These are phyloP conservation scores for Actinernus sp. DNA, from an alignment of 92 coral and sea anemone genomes.

Conservation along the genomic window DNA sequence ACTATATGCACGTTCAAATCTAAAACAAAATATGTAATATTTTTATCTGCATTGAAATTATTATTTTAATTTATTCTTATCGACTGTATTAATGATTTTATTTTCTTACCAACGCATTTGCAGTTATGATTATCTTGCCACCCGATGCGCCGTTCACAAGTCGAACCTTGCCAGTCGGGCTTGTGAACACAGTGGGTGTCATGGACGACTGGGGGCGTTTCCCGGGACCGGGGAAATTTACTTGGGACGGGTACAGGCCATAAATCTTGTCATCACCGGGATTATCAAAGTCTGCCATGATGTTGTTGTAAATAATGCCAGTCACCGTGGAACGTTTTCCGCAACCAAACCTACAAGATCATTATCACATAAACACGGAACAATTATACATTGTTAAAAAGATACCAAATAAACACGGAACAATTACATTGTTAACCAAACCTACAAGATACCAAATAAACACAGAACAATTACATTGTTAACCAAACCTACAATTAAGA, in stretches of 20 bases:
- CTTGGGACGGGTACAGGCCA: slow-evolving; percentile 46
- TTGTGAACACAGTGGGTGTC: slow-evolving; percentile 55
- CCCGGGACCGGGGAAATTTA: slow-evolving; percentile 59
- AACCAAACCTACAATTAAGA: no score
- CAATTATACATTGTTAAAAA: no score
- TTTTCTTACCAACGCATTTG: slow-evolving; percentile 48
- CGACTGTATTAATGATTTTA: not conserved
- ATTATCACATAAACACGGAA: no score
- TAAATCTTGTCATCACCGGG: slow-evolving; percentile 24
- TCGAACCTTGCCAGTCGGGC: slow-evolving; percentile 30
- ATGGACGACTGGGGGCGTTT: slow-evolving; percentile 72
- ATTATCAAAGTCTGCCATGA: slow-evolving; percentile 68
- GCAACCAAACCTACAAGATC: slow-evolving; percentile 64
- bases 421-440: no score
- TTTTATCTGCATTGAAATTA: not conserved
- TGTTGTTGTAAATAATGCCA: slow-evolving; percentile 67
- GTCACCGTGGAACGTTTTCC: slow-evolving; percentile 55
- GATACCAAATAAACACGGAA: no score
- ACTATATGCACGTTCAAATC: no score
- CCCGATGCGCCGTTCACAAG: slow-evolving; percentile 73
- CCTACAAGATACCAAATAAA: no score
- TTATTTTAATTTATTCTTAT: no score
- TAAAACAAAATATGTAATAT: no score
- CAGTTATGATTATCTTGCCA: slow-evolving; percentile 63
- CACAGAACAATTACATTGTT: no score